A percentile compares a stretch with the other conserved stretches of the same genome.
Evolutionary conservation across 2,888 invertebrate genomes (phyloP).

Genomic region (Trissoscelio sp.): DNA sequence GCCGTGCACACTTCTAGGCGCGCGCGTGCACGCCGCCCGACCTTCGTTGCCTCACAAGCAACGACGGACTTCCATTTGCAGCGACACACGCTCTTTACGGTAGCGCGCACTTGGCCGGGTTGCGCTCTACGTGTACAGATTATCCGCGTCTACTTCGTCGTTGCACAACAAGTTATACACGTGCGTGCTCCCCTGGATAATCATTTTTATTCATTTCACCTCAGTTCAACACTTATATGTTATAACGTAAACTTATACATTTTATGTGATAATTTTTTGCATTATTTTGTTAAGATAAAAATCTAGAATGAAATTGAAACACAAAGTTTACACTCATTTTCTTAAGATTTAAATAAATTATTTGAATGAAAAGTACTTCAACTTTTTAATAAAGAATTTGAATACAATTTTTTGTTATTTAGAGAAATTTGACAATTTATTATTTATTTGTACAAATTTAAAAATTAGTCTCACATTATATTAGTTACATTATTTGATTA

Average conservation of each 20-base stretch:
- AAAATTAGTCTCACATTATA: too few relatives aligned
- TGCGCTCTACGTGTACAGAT: slow-evolving; percentile 33
- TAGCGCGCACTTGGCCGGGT: slow-evolving; percentile 40
- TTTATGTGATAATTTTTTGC: too few relatives aligned
- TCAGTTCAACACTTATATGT: background rate
- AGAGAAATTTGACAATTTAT: too few relatives aligned
- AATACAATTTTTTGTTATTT: too few relatives aligned
- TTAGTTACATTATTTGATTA: too few relatives aligned
- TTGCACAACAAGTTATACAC: slow-evolving; percentile 46
- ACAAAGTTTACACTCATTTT: too few relatives aligned
- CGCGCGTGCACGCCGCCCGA: slow-evolving; percentile 42
- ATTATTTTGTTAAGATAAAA: too few relatives aligned
- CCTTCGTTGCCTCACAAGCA: slow-evolving; percentile 42
- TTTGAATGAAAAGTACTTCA: too few relatives aligned
- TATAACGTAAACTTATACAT: background rate
- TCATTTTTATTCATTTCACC: slow-evolving; percentile 29
- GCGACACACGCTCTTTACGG: slow-evolving; percentile 44
- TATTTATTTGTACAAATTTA: too few relatives aligned
- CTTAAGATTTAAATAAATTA: too few relatives aligned
- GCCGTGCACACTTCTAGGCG: slow-evolving; percentile 18
- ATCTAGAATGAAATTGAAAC: too few relatives aligned
- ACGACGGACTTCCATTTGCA: slow-evolving; percentile 43
- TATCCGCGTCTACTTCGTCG: slow-evolving; percentile 28
- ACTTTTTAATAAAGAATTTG: too few relatives aligned
- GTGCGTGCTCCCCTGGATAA: slow-evolving; percentile 21